Conservation (phyloP, 2,888 invertebrate genomes). For the Zygogramma bicolorata region DNA sequence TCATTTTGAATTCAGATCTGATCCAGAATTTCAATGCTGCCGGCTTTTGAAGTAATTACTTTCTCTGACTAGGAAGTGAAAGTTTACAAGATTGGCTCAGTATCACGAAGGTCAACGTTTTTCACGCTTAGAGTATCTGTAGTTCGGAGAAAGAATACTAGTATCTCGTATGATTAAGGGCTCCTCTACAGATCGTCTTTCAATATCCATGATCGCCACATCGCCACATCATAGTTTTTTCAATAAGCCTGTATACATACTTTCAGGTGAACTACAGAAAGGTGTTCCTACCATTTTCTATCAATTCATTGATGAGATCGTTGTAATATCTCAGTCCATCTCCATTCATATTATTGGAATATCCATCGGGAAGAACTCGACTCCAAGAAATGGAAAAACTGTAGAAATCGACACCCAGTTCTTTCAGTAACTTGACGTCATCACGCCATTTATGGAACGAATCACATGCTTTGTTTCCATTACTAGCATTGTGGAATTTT, state of each 20-base stretch:
- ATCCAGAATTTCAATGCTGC: neutral
- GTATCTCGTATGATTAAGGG: no score
- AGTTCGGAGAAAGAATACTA: no score
- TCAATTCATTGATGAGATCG: constrained; percentile 78
- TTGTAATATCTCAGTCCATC: constrained; percentile 83
- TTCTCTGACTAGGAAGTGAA: no score
- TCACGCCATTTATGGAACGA: constrained; percentile 77
- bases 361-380: constrained; percentile 79
- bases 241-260: neutral
- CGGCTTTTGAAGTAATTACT: no score
- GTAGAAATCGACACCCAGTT: constrained; percentile 76
- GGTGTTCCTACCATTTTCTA: constrained; percentile 59
- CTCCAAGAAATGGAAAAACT: constrained; percentile 84
- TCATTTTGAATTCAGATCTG: neutral
- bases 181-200: no score
- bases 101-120: no score
- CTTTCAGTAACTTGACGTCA: constrained; percentile 74
- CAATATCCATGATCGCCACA: no score
- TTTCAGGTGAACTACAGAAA: neutral
- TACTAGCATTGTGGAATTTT: constrained; percentile 70
- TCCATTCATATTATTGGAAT: constrained; percentile 74
- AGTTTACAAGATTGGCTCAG: no score
- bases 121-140: no score
- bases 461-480: constrained; percentile 77
- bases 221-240: neutral